Base-by-base conservation (phyloP, 2,888 invertebrate genomes). In the Abrostola tripartita region DNA sequence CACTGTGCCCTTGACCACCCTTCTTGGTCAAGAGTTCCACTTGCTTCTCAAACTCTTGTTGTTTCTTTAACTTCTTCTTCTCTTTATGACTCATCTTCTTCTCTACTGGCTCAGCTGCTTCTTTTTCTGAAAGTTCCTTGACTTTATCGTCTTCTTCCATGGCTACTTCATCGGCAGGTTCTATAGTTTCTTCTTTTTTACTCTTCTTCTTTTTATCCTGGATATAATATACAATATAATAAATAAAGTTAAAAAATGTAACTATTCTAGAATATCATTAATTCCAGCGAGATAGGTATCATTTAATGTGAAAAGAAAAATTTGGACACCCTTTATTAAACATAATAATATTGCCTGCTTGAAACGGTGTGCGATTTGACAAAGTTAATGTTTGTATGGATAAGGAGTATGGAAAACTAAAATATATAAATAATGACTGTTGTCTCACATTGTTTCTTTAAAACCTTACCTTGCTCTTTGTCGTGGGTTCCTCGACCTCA, bases 1-100 rank as follows among this genome's bases (percentile, higher is more conserved):
- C 98, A 47, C 98, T 98, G 86, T 98, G 97, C 0, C 98, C 98
- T 87, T 97, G 97, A 0, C 98, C 98, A 24, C 98, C 98, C 88
- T 98, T 97, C 87, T 97, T 97, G 1, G 97, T 96, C 92, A 98
- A 91, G 79, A 97, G 87, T 87, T 98, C 98, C 96, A 98, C 95
- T 86, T 98, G 97, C 81, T 97, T 97, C 84, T 98, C 98, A 90
- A 97, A 98, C 84, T 98, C 98, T 85, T 97, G 96, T 91, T 97
- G 96, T 80, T 98, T 98, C 88, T 98, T 98, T 71, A 98, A 83
- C 85, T 98, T 98, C 85, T 98, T 98, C 91, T 98, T 98, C 87
- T 98, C 98, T 90, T 98, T 98, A 86, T 98, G 98, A 1, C 98
- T 97, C 57, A 98, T 85, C 88, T 98, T 98, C 89, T 97, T 97